Evolutionary conservation across 2,113 vertebrate species (phyloP).

Genomic region (Salvator merianae): DNA sequence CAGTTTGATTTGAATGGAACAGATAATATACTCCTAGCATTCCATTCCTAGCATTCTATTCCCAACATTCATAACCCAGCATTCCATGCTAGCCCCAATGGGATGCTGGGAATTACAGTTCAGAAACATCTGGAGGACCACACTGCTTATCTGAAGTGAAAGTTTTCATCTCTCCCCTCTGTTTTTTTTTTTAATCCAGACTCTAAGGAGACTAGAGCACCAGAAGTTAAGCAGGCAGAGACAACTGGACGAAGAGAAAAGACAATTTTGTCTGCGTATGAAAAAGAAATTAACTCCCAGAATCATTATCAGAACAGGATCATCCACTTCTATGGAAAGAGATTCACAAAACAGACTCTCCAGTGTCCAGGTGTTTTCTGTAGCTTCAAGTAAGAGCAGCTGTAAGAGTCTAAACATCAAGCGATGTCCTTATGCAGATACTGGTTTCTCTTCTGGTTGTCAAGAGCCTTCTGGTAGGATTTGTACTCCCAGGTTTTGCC

Average conservation of each 20-base stretch:
- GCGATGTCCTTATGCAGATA: neutral
- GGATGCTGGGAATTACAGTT: no score
- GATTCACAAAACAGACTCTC: neutral
- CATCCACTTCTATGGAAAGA: neutral
- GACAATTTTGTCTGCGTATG: constrained; percentile 43
- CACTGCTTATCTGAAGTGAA: no score
- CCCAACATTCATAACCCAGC: no score
- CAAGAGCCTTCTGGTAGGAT: neutral
- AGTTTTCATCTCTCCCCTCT: neutral
- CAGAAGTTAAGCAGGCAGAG: constrained; percentile 36
- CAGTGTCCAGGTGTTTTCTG: neutral
- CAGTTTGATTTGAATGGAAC: no score
- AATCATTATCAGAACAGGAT: neutral
- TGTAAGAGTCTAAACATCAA: neutral
- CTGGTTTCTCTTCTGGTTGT: neutral
- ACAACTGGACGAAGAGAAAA: constrained; percentile 49
- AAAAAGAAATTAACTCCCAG: constrained; percentile 26
- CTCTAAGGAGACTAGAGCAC: constrained; percentile 37
- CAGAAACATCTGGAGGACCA: no score
- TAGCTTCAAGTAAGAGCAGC: neutral
- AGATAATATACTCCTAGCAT: no score
- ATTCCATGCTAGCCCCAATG: no score
- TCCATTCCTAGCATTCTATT: no score
- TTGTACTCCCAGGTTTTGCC: neutral
- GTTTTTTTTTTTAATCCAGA: neutral